A percentile compares a stretch with the other conserved stretches of the same genome.
These are phyloP conservation scores for Percina caprodes DNA, from an alignment of 2,113 vertebrate genomes.

Conservation along the genomic window DNA sequence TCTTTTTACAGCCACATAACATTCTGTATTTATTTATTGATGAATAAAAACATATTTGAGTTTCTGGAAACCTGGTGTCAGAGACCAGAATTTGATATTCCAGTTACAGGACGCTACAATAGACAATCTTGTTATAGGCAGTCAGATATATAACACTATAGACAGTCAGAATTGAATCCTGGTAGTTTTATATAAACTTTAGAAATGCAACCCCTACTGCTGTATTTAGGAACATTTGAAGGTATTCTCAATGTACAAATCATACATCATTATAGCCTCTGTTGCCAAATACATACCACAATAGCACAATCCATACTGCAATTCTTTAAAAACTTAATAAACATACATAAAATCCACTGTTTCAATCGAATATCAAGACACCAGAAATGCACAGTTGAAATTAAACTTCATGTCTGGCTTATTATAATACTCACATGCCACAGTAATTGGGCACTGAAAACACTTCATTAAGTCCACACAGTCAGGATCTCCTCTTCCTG, in stretches of 20 bases:
- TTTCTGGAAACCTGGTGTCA: neutral
- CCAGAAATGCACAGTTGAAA: too few relatives aligned
- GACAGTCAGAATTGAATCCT: neutral
- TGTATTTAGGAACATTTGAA: neutral
- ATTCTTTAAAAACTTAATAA: too few relatives aligned
- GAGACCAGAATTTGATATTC: neutral
- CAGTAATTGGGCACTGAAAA: neutral
- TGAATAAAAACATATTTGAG: slow-evolving; percentile 18
- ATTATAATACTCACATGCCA: neutral
- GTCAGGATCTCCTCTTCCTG: neutral
- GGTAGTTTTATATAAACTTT: neutral
- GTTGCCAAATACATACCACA: too few relatives aligned
- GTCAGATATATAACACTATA: too few relatives aligned
- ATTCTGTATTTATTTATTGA: slow-evolving; percentile 56
- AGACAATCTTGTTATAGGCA: neutral
- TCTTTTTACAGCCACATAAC: slow-evolving; percentile 31
- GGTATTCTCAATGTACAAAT: neutral
- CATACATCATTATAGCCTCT: too few relatives aligned
- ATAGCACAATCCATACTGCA: too few relatives aligned
- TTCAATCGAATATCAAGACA: too few relatives aligned
- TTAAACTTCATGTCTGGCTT: too few relatives aligned
- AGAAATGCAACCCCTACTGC: neutral
- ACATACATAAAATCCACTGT: too few relatives aligned
- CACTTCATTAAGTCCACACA: neutral
- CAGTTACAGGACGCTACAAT: neutral